Evolutionary conservation across 1,140 invertebrate genomes (phyloP), one percentile per base, ranked within the genome.

Genomic region (Amphibalanus amphitrite): DNA sequence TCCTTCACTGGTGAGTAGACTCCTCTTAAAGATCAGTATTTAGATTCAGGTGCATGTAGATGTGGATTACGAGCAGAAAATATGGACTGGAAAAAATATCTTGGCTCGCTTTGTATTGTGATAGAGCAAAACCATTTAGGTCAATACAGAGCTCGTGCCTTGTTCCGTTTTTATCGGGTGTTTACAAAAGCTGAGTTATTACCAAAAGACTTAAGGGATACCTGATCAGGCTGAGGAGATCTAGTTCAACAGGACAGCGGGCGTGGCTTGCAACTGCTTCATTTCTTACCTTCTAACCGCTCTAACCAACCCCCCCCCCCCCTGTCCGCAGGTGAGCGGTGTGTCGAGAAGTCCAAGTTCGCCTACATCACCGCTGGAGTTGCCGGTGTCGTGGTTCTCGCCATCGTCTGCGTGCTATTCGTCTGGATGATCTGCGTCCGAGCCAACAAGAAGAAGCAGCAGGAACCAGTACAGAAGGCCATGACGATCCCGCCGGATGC

Each of bases 351-450:
- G 64, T 93, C 91, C 0, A 91, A 95, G 77, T 95, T 96, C 79
- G 92, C 93, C 8, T 96, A 95, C 79, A 93, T 95, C 73, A 92
- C 92, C 28, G 92, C 92, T 20, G 93, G 93, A 26, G 93, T 95
- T 73, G 91, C 93, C 29, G 91, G 90, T 26, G 89, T 90, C 25
- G 92, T 95, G 28, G 90, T 94, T 73, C 88, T 95, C 76, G 89
- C 95, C 72, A 95, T 96, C 74, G 87, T 96, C 76, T 87, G 95
- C 72, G 91, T 94, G 6, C 83, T 96, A 47, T 86, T 96, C 25
- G 91, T 96, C 70, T 96, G 93, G 93, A 96, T 96, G 93, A 96
- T 96, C 76, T 96, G 93, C 80, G 92, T 92, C 47, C 89, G 90
- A 0, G 73, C 76, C 69, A 76, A 74, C 67, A 72, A 69, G 47